Evolutionary conservation across 2,797 vertebrate genomes (phyloP), one percentile per base, ranked within the genome.

Genomic region (Pangasius krempfi): DNA sequence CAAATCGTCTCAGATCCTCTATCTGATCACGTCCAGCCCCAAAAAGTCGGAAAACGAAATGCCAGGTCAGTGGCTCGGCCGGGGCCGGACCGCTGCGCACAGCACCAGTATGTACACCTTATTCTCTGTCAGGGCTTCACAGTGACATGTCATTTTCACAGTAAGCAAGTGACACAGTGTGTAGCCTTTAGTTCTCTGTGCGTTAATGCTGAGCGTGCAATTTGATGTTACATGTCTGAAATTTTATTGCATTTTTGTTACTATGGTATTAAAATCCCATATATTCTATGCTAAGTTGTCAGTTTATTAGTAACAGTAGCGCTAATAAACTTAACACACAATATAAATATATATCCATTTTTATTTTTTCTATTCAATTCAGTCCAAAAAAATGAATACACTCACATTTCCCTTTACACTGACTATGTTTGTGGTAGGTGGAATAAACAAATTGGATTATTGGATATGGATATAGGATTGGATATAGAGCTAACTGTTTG

Each of bases 1-100:
- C 90, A 92, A 95, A 62, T 97, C 98, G 84, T 97, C 98, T 84
- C 97, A 97, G 93, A 97, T 98, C 83, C 96, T 98, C 88, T 98
- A 98, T n/a, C 97, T 98, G 91, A 98, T 98, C 95, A 99, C 98
- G 87, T 97, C 98, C 93, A 98, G 98, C 94, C 98, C 98, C 50
- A 97, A 97, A 88, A 97, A 97, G 90, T 96, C 96, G 10, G 95
- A 96, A 30, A 97, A 95, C 94, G 96, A 97, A 91, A 96, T 97
- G 96, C 97, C 98, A 97, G 98, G 98, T 99, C 97, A 97, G 96
- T 96, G 95, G 95, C 93, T 94, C 92, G 95, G 95, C 94, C 94
- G 89, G 91, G 79, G 93, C 93, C 90, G 93, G 94, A 95, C 94
- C 94, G 92, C 88, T 91, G 93, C 93, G 88, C 94, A 94, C 93